A percentile compares a stretch with the other conserved stretches of the same genome.
phyloP scores from a whole-genome alignment of 2,888 invertebrate species.

The Parnassius smintheus region DNA sequence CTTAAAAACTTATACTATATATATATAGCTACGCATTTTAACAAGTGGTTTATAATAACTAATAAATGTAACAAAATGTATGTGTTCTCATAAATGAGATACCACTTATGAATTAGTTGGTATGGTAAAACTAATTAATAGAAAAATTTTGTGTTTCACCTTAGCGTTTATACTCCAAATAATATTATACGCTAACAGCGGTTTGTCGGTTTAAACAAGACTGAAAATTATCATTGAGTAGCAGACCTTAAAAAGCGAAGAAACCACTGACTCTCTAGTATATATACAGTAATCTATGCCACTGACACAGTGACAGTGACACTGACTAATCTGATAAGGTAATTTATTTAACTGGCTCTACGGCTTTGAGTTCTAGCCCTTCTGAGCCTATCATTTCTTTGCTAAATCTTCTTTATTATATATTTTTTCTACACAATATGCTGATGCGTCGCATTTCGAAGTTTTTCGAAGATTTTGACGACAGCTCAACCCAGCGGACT shows the following conservation, averaged over 20 bases:
- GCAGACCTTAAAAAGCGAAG: conserved; percentile 33
- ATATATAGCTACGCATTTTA: not conserved
- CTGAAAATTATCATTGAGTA: conserved; percentile 32
- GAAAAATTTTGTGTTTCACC: conserved; percentile 25
- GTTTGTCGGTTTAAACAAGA: conserved; percentile 30
- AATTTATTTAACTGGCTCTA: no score
- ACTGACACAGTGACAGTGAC: conserved; percentile 11
- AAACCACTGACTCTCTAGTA: conserved; percentile 25
- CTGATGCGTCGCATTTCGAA: no score
- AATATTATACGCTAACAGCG: conserved; percentile 26
- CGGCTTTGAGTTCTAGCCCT: no score
- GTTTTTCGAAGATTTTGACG: no score
- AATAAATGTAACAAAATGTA: no score
- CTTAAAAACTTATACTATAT: not conserved
- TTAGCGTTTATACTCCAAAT: conserved; percentile 7
- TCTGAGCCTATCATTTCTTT: no score
- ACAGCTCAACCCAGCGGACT: no score
- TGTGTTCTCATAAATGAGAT: no score
- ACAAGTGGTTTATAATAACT: not conserved
- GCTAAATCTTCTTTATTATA: no score
- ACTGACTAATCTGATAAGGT: not conserved
- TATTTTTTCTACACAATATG: no score
- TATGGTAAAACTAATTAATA: conserved; percentile 6
- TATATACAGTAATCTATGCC: no score
- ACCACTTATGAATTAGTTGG: no score